Evolutionary conservation across 2,888 invertebrate species (phyloP), one percentile per base, ranked within the genome.

Genomic region (Mycalesis mineus): DNA sequence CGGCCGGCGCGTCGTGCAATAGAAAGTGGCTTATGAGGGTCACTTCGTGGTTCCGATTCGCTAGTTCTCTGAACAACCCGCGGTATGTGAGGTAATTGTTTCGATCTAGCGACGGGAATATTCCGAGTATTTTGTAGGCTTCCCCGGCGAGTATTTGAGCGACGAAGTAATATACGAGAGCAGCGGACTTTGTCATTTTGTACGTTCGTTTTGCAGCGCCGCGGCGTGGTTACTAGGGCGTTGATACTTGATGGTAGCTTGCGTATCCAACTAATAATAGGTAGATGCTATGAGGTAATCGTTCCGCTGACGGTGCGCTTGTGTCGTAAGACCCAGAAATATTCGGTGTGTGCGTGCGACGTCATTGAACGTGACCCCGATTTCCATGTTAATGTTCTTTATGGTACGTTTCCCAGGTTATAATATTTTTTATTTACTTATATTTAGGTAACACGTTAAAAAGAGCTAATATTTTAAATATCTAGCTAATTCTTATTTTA

Each of bases 1-100:
- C 88, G 11, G 83, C 79, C 14, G 92, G 76, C 0, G 88, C 80
- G 64, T 89, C 72, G 31, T 80, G 75, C 65, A 84, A 74, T 64
- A 85, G 84, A 69, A 91, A 91, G 72, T 90, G 88, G 69, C 85
- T 89, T 47, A 91, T 82, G 66, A 92, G 82, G 28, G 91, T 91
- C 54, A 92, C 88, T 61, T 91, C 84, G 68, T 92, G 91, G 57
- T 91, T 86, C 22, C 86, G 78, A 66, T 78, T 82, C 11, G 90
- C 90, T 42, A 92, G 74, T 65, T 89, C 91, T 45, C 84, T 82
- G 62, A 92, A 80, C 48, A 92, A 73, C 28, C 79, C 78, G 58
- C 90, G 86, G 68, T 91, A 91, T 41, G 91, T 88, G 51, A 86
- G 69, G 69, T 91, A 86, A 75, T 91, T 91, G 67, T 87, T 91